Evolutionary conservation across 2,113 vertebrate genomes (phyloP), one percentile per base, ranked within the genome.

Genomic region (Hystrix cristata): DNA sequence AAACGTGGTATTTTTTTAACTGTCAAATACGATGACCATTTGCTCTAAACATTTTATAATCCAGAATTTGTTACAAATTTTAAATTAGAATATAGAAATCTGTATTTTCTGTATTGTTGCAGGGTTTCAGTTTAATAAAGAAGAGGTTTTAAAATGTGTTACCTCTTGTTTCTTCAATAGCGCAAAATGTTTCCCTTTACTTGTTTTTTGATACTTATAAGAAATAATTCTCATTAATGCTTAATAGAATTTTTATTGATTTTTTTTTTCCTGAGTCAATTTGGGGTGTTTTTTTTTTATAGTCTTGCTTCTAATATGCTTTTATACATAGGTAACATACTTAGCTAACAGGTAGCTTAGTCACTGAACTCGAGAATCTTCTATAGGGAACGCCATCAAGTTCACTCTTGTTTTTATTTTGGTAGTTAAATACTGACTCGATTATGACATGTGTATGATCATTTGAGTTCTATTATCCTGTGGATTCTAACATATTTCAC

Each of bases 31-130:
- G 1, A 34, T 94, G 14, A 67, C 3, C 21, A 60, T 62, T 76
- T 81, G 10, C n/a, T 93, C 13, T 95, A 65, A 88, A 57, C 2
- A 74, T 90, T 89, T 91, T 91, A 64, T 65, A 85, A 82, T 71
- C 27, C 23, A 85, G 60, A 92, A 60, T 85, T 91, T 76, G 64
- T 21, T 83, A 2, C 89, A 43, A 60, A 29, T 29, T 67, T 4
- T 43, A 31, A 81, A 51, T 60, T 76, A 43, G 9, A 84, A 69
- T 88, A 34, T 59, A 72, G 27, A 90, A 16, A 60, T 80, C 16
- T 57, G 7, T 65, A 27, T 0, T 55, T 13, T 67, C 8, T 79
- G 4, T 34, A 79, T 79, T 55, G 29, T 59, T 88, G 1, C 53
- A 71, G 2, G 7, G 1, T 31, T 90, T 89, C 7, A 18, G n/a